phyloP scores from a whole-genome alignment of 2,113 vertebrate species.

The Myanophis thanlyinensis region DNA sequence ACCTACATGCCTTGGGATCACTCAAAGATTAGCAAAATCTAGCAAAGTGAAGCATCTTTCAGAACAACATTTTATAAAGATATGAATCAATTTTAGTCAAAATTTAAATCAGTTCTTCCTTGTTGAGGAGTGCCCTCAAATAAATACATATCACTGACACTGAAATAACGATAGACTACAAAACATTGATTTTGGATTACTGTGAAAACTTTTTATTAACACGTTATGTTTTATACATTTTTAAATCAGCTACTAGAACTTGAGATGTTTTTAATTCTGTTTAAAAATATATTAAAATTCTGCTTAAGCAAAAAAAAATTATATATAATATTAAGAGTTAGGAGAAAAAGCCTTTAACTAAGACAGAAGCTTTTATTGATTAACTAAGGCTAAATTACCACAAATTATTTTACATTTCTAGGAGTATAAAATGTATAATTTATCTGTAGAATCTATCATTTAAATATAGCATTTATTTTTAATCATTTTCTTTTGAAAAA shows the following conservation, averaged over 20 bases:
- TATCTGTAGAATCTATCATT: not conserved
- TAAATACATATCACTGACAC: not conserved
- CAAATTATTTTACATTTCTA: not conserved
- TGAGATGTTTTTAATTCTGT: not conserved
- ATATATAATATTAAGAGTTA: not conserved
- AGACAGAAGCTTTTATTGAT: not conserved
- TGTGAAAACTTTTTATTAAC: not conserved
- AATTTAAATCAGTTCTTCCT: not conserved
- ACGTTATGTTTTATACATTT: not conserved
- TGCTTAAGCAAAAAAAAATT: not conserved
- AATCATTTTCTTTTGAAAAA: not conserved
- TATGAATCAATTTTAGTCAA: not conserved
- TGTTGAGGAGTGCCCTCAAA: not conserved
- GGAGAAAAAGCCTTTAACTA: not conserved
- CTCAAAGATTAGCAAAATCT: not conserved
- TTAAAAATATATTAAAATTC: not conserved
- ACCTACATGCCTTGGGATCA: not conserved
- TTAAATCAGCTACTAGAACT: not conserved
- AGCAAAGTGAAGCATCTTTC: not conserved
- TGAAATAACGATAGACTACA: not conserved
- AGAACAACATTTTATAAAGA: not conserved
- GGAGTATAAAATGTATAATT: not conserved
- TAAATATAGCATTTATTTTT: not conserved
- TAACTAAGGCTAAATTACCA: not conserved
- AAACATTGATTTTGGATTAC: not conserved